Conservation (phyloP, 2,888 invertebrate genomes). For the Eubasilissa splendida region DNA sequence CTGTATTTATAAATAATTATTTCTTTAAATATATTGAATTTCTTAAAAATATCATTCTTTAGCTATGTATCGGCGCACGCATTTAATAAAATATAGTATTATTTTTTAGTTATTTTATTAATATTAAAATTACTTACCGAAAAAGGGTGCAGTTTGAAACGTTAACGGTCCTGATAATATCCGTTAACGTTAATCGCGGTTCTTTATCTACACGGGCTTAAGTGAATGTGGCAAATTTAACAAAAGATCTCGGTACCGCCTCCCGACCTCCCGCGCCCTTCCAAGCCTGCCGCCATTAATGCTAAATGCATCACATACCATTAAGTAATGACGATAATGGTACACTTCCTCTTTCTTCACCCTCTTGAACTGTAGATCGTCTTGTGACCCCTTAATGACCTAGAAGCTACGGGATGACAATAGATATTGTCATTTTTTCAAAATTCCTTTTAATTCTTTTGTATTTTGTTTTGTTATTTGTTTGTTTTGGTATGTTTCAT, state of each 20-base stretch:
- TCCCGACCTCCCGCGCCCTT: not conserved
- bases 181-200: conserved; percentile 21
- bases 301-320: conserved; percentile 57
- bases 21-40: too few species aligned
- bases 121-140: not conserved
- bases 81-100: not conserved
- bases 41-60: too few species aligned
- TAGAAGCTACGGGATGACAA: conserved; percentile 36
- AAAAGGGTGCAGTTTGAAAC: not conserved
- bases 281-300: conserved; percentile 47
- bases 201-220: conserved; percentile 23
- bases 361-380: conserved; percentile 28
- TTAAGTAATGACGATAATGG: conserved; percentile 56
- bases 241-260: conserved; percentile 46
- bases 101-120: not conserved
- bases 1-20: too few species aligned
- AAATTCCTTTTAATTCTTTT: conserved; percentile 4
- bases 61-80: too few species aligned
- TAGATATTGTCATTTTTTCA: conserved; percentile 40
- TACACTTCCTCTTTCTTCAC: conserved; percentile 49
- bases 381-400: conserved; percentile 36
- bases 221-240: conserved; percentile 44
- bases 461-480: not conserved
- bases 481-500: not conserved
- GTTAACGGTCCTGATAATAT: conserved; percentile 7